Percentiles rank a stretch among this genome's conserved stretches.
Conservation (phyloP, 2,797 vertebrate genomes). For the Microchirus variegatus region DNA sequence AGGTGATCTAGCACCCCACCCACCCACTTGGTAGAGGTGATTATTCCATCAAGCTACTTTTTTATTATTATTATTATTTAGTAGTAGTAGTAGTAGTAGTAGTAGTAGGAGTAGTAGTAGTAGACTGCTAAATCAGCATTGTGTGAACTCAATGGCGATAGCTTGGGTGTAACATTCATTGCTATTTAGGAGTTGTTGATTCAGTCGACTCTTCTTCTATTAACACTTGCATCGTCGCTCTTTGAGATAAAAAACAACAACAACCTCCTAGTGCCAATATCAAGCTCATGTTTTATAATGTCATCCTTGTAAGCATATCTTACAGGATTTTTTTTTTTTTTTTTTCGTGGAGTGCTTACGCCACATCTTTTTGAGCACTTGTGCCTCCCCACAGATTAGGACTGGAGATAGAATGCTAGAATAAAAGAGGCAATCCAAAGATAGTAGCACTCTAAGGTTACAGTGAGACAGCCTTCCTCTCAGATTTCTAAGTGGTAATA, state of each 20-base stretch:
- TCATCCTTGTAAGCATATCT: background rate
- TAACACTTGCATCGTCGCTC: background rate
- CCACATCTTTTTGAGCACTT: conserved; percentile 7
- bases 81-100: too few relatives aligned
- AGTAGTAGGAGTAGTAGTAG: too few relatives aligned
- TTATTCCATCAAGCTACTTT: too few relatives aligned
- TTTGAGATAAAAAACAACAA: background rate
- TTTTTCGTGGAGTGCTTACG: background rate
- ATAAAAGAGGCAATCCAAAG: conserved; percentile 23
- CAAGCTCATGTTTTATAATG: background rate
- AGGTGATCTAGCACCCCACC: too few relatives aligned
- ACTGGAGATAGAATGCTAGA: conserved; percentile 19
- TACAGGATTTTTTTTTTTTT: background rate
- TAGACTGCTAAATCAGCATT: too few relatives aligned
- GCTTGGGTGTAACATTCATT: too few relatives aligned
- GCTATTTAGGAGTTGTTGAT: too few relatives aligned
- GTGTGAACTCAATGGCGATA: background rate
- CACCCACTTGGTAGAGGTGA: too few relatives aligned
- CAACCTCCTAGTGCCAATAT: background rate
- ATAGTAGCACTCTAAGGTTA: conserved; percentile 37
- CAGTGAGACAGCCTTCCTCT: conserved; percentile 20
- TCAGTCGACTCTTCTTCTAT: background rate
- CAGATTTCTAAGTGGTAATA: conserved; percentile 40
- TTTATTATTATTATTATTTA: too few relatives aligned
- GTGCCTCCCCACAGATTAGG: conserved; percentile 13